Percentiles rank a stretch among this genome's conserved stretches.
Evolutionary conservation across 2,113 vertebrate species (phyloP).

Genomic region (Tapirus terrestris): DNA sequence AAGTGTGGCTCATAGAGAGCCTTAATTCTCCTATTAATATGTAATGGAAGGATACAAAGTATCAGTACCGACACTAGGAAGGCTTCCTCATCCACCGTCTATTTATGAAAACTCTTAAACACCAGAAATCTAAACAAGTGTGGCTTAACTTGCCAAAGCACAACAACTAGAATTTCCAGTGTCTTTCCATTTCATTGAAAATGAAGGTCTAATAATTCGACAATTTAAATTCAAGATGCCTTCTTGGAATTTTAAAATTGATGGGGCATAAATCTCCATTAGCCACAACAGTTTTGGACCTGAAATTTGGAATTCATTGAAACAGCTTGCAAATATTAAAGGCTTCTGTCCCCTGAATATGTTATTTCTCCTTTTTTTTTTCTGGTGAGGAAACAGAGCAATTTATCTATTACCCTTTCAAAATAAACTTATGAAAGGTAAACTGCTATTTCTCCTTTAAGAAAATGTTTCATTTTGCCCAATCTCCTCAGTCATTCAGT

Average conservation of each 20-base stretch:
- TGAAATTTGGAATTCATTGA: not conserved
- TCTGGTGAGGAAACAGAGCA: slow-evolving; percentile 28
- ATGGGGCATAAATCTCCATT: not conserved
- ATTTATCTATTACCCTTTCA: slow-evolving; percentile 45
- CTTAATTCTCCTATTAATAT: not conserved
- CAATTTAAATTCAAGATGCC: slow-evolving; percentile 41
- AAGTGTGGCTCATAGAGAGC: not conserved
- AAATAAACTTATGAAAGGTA: slow-evolving; percentile 12
- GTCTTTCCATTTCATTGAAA: slow-evolving; percentile 45
- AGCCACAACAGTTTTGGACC: not conserved
- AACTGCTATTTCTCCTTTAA: slow-evolving; percentile 45
- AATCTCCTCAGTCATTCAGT: not conserved
- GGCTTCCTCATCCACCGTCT: not conserved
- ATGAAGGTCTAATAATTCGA: slow-evolving; percentile 53
- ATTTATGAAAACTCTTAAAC: slow-evolving; percentile 22
- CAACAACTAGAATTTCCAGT: not conserved
- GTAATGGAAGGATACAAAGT: not conserved
- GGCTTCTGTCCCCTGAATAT: not conserved
- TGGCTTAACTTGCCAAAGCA: not conserved
- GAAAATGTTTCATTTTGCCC: not conserved
- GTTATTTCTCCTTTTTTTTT: not conserved
- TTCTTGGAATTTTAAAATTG: slow-evolving; percentile 48
- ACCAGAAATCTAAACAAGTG: slow-evolving; percentile 26
- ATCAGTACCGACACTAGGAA: not conserved
- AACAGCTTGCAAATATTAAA: slow-evolving; percentile 56